A percentile compares a stretch with the other conserved stretches of the same genome.
Conservation (phyloP, 1,140 invertebrate species). For the Drosophila bocqueti region DNA sequence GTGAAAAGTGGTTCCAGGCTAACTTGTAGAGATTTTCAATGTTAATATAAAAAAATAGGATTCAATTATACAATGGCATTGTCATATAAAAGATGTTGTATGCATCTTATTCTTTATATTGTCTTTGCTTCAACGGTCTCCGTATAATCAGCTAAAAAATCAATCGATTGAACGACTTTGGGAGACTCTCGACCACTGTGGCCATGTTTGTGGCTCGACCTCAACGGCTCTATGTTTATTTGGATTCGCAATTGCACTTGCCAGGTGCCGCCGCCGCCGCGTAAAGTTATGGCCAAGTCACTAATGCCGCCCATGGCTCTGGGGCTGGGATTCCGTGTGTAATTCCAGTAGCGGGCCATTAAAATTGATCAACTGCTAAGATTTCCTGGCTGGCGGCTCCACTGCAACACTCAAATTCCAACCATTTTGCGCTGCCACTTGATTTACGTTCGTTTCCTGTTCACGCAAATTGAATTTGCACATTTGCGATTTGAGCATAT, state of each 20-base stretch:
- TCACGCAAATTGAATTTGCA: slow-evolving; percentile 44
- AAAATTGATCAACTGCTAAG: slow-evolving; percentile 73
- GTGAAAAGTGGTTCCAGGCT: too few species aligned
- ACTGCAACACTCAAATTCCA: slow-evolving; percentile 27
- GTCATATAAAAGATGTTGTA: neutral
- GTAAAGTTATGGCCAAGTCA: slow-evolving; percentile 42
- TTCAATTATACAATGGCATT: neutral
- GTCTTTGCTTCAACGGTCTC: neutral
- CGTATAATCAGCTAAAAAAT: neutral
- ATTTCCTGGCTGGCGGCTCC: slow-evolving; percentile 36
- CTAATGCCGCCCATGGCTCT: slow-evolving; percentile 14
- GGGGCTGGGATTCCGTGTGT: slow-evolving; percentile 20
- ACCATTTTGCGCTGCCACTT: slow-evolving; percentile 34
- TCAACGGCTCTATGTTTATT: slow-evolving; percentile 57
- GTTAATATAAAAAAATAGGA: neutral
- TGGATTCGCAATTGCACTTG: slow-evolving; percentile 55
- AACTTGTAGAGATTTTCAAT: neutral
- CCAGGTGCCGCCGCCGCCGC: slow-evolving; percentile 24
- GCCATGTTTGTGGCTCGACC: slow-evolving; percentile 26
- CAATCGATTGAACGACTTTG: neutral
- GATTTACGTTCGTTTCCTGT: slow-evolving; percentile 29
- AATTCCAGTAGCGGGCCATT: slow-evolving; percentile 69
- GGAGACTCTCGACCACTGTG: slow-evolving; percentile 8
- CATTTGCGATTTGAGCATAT: slow-evolving; percentile 4
- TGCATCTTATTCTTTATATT: neutral